Evolutionary conservation across 2,113 vertebrate genomes (phyloP).

Genomic region (Lepisosteus osseus): DNA sequence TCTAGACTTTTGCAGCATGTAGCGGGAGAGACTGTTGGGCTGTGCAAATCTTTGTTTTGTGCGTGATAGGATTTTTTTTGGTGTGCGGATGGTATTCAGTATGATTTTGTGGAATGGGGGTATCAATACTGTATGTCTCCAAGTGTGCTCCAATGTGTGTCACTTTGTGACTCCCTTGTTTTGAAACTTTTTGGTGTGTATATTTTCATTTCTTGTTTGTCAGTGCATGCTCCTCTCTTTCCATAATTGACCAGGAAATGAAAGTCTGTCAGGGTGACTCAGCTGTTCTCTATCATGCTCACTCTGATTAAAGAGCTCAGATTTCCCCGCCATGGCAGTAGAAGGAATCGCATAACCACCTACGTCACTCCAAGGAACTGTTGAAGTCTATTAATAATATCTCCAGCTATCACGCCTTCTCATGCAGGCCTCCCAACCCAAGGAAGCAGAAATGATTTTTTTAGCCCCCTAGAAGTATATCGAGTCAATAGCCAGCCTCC

Average conservation of each 20-base stretch:
- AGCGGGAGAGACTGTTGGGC: too few species aligned
- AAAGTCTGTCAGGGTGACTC: conserved; percentile 52
- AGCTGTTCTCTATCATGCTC: conserved; percentile 45
- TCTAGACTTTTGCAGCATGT: too few species aligned
- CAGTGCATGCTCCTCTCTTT: background rate
- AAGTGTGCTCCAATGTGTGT: background rate
- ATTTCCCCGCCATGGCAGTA: conserved; percentile 3
- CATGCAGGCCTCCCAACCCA: background rate
- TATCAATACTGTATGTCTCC: background rate
- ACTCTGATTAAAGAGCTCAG: conserved; percentile 31
- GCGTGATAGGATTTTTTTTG: too few species aligned
- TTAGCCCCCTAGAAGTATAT: background rate
- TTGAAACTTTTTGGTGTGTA: background rate
- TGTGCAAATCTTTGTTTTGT: too few species aligned
- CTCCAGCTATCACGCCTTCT: conserved; percentile 14
- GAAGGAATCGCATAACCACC: conserved; percentile 9
- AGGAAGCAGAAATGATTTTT: conserved; percentile 16
- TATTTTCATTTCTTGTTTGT: background rate
- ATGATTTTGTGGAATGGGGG: background rate
- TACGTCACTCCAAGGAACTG: conserved; percentile 22
- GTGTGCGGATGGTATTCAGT: too few species aligned
- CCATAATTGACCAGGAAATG: background rate
- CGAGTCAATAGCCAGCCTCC: background rate
- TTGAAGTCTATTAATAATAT: conserved; percentile 29
- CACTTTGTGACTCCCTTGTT: background rate